Percentiles rank a stretch among this genome's conserved stretches.
These are phyloP conservation scores for Hemithea aestivaria DNA, from an alignment of 2,888 invertebrate species.

Conservation along the genomic window DNA sequence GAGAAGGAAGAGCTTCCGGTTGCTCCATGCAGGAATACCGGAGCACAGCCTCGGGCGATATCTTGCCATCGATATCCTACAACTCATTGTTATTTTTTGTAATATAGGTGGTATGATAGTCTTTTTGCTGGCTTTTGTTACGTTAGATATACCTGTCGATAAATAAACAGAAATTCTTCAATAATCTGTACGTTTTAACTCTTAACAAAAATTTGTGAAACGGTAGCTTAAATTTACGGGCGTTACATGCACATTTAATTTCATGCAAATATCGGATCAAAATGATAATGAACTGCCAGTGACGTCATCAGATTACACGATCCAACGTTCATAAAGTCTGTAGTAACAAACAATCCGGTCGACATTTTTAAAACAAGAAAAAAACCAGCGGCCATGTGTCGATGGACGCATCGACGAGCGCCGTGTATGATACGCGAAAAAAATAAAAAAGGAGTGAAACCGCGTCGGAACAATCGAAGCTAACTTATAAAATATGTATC, in stretches of 20 bases:
- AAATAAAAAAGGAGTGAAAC: conserved; percentile 53
- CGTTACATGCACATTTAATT: no score
- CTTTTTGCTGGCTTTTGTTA: conserved; percentile 27
- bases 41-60: conserved; percentile 65
- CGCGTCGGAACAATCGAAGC: conserved; percentile 76
- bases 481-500: conserved; percentile 77
- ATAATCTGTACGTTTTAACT: no score
- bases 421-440: conserved; percentile 56
- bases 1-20: conserved; percentile 76
- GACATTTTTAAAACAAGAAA: conserved; percentile 54
- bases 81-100: conserved; percentile 50
- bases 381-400: conserved; percentile 59
- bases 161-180: no score
- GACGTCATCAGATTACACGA: conserved; percentile 20
- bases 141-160: no score
- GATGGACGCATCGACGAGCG: conserved; percentile 67
- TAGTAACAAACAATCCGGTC: conserved; percentile 55
- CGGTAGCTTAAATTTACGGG: no score
- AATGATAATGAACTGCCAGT: conserved; percentile 17
- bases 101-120: conserved; percentile 37
- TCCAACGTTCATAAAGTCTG: conserved; percentile 36
- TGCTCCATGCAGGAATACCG: conserved; percentile 30
- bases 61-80: conserved; percentile 66
- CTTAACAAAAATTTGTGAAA: no score
- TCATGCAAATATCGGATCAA: conserved; percentile 8